These are phyloP conservation scores for Macroglossus sobrinus DNA, from an alignment of 2,113 vertebrate species.

Conservation along the genomic window DNA sequence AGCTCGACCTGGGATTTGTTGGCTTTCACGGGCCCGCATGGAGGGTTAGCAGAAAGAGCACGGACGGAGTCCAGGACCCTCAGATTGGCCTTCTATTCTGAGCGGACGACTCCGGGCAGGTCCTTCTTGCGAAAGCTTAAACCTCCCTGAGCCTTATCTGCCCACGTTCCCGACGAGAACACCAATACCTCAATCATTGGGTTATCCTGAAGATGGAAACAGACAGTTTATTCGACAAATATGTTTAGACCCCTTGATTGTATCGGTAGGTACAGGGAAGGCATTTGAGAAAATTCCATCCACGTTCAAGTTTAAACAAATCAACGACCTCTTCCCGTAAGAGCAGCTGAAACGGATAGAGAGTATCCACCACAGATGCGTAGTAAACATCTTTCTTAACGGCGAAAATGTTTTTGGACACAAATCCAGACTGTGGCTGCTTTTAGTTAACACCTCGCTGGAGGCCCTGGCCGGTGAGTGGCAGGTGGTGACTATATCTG, in stretches of 20 bases:
- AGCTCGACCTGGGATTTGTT: background rate
- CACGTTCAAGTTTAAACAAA: background rate
- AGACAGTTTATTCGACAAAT: background rate
- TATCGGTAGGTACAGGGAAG: background rate
- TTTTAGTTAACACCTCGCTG: too few relatives aligned
- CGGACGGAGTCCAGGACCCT: background rate
- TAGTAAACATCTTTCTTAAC: background rate
- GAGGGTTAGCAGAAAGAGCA: too few relatives aligned
- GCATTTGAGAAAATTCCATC: background rate
- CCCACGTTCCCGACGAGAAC: background rate
- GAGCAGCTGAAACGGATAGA: background rate
- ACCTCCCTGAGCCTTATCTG: background rate
- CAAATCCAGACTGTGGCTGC: background rate
- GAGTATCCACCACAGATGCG: background rate
- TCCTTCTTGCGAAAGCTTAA: background rate
- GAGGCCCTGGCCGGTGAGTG: background rate
- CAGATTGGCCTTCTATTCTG: background rate
- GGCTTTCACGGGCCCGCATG: background rate
- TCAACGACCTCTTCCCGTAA: background rate
- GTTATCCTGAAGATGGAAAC: background rate
- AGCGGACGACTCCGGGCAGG: background rate
- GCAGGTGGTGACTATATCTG: too few relatives aligned
- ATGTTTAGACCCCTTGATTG: background rate
- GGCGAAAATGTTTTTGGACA: background rate
- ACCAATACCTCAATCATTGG: background rate